phyloP scores from a whole-genome alignment of 1,140 invertebrate genomes.

The Dufourea novaeangliae region DNA sequence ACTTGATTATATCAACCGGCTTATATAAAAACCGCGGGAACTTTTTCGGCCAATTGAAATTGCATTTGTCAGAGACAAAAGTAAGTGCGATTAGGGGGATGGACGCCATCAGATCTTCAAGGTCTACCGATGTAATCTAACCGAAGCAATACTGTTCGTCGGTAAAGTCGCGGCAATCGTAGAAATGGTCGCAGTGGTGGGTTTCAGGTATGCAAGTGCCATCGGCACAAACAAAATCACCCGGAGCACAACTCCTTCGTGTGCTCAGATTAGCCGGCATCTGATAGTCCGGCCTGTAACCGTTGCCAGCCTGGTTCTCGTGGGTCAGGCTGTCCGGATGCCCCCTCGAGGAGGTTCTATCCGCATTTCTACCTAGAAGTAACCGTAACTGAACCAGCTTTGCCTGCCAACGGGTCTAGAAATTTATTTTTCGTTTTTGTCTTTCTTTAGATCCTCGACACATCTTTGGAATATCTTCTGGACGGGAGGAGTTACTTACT shows the following conservation, averaged over 20 bases:
- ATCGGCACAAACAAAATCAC: conserved; percentile 85
- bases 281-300: conserved; percentile 69
- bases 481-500: conserved; percentile 17
- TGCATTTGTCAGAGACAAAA: no score
- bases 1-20: no score
- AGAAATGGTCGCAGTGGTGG: conserved; percentile 91
- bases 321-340: conserved; percentile 68
- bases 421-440: background rate
- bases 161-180: conserved; percentile 94
- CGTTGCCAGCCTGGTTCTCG: conserved; percentile 68
- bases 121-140: conserved; percentile 79
- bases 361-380: conserved; percentile 79
- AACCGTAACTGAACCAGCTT: conserved; percentile 78
- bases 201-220: conserved; percentile 86
- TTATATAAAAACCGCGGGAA: no score
- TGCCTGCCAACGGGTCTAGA: conserved; percentile 31
- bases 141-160: conserved; percentile 94
- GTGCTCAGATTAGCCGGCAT: conserved; percentile 74
- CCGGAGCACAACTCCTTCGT: conserved; percentile 78
- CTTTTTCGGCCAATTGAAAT: no score
- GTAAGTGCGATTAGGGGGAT: no score
- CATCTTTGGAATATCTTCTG: background rate
- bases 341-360: conserved; percentile 74
- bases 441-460: background rate
- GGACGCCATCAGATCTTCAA: conserved; percentile 73